Evolutionary conservation across 2,113 vertebrate genomes (phyloP).

Genomic region (Tachysurus fulvidraco): DNA sequence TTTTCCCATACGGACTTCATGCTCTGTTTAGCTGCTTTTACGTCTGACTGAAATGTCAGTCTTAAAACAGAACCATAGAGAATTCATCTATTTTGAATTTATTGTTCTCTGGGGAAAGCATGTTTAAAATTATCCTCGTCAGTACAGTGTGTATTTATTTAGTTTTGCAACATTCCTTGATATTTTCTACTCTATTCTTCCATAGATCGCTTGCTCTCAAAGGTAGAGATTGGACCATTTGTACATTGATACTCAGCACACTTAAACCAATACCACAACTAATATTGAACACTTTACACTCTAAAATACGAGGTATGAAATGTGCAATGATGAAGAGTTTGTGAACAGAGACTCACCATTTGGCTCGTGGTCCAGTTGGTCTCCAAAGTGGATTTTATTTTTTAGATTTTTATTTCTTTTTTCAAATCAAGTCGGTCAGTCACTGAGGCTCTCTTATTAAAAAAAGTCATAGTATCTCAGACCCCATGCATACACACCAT

Average conservation of each 20-base stretch:
- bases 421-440: neutral
- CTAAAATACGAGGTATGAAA: neutral
- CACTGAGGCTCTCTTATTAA: neutral
- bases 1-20: neutral
- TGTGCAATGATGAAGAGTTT: neutral
- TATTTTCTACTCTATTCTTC: neutral
- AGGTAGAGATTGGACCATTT: neutral
- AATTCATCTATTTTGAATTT: neutral
- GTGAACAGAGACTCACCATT: neutral
- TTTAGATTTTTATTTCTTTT: neutral
- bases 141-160: neutral
- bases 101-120: neutral
- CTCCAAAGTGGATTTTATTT: neutral
- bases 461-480: constrained; percentile 13
- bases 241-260: neutral
- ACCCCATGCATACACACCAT: neutral
- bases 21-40: neutral
- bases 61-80: neutral
- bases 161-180: neutral
- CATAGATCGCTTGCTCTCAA: neutral
- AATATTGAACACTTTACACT: neutral
- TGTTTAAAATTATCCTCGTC: neutral
- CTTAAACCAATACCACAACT: neutral
- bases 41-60: neutral
- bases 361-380: neutral